phyloP scores from a whole-genome alignment of 2,113 vertebrate species.

The Cheilinus undulatus region DNA sequence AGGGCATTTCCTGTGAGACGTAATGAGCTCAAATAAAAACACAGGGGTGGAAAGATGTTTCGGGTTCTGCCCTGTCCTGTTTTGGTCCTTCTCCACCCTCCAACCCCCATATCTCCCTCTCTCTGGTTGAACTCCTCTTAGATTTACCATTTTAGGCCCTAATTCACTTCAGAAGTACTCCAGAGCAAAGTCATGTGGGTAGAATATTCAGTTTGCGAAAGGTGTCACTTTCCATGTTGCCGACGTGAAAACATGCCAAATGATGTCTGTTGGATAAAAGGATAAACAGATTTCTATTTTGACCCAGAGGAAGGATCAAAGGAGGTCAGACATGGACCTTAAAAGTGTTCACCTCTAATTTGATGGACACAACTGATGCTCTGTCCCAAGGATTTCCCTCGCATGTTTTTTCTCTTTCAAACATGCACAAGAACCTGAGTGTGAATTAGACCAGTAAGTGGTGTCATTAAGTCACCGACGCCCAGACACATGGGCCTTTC shows the following conservation, averaged over 20 bases:
- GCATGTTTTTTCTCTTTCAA: constrained; percentile 70
- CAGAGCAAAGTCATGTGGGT: background rate
- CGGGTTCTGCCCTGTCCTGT: constrained; percentile 58
- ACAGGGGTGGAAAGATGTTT: constrained; percentile 69
- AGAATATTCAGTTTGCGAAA: constrained; percentile 5
- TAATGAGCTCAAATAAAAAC: constrained; percentile 72
- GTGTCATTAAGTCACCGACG: constrained; percentile 78
- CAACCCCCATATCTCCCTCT: constrained; percentile 4
- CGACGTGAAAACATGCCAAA: constrained; percentile 35
- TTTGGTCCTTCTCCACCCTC: constrained; percentile 43
- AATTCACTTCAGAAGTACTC: constrained; percentile 18
- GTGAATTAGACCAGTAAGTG: constrained; percentile 80
- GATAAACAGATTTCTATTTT: constrained; percentile 47
- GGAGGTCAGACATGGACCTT: constrained; percentile 34
- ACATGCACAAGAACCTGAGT: constrained; percentile 73
- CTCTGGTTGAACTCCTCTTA: constrained; percentile 32
- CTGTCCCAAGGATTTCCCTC: constrained; percentile 75
- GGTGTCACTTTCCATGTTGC: constrained; percentile 37
- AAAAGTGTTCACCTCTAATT: constrained; percentile 41
- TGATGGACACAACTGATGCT: constrained; percentile 74
- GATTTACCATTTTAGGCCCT: constrained; percentile 49
- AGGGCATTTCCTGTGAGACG: constrained; percentile 78
- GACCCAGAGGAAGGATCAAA: constrained; percentile 55
- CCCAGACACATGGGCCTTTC: constrained; percentile 79
- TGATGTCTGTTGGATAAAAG: constrained; percentile 31